A percentile compares a stretch with the other conserved stretches of the same genome.
Evolutionary conservation across 2,888 invertebrate genomes (phyloP).

Genomic region (Polymixis flavicincta): DNA sequence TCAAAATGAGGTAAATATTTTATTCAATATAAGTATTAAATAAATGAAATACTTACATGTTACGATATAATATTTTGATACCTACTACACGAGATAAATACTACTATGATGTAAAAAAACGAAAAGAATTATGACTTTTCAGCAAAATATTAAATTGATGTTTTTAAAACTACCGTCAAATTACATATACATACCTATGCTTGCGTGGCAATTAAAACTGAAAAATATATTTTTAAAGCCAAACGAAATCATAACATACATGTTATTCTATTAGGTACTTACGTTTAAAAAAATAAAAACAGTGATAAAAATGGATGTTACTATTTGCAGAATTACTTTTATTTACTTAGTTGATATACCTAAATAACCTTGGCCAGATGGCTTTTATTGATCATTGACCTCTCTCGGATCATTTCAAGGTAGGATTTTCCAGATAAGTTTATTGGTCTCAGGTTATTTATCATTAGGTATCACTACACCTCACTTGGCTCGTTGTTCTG

Average conservation of each 20-base stretch:
- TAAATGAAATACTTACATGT: no score
- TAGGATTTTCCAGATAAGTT: background rate
- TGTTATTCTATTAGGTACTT: slow-evolving; percentile 2
- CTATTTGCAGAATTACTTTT: slow-evolving; percentile 2
- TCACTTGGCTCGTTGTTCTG: background rate
- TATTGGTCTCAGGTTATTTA: background rate
- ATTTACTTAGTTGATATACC: background rate
- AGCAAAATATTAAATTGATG: slow-evolving; percentile 30
- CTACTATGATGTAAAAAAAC: slow-evolving; percentile 3
- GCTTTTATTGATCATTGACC: background rate
- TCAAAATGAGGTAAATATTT: background rate
- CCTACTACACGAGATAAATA: background rate
- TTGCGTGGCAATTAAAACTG: slow-evolving; percentile 5
- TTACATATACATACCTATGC: slow-evolving; percentile 1
- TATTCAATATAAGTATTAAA: background rate
- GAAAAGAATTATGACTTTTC: slow-evolving; percentile 7
- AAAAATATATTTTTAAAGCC: background rate
- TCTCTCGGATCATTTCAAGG: background rate
- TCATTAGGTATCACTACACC: background rate
- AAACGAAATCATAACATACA: background rate
- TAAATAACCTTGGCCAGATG: background rate
- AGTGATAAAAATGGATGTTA: slow-evolving; percentile 16
- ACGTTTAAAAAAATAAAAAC: slow-evolving; percentile 18
- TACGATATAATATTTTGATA: background rate
- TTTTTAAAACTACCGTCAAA: slow-evolving; percentile 23